Evolutionary conservation across 1,140 invertebrate species (phyloP), one percentile per base, ranked within the genome.

Genomic region (Subanguina moxae): DNA sequence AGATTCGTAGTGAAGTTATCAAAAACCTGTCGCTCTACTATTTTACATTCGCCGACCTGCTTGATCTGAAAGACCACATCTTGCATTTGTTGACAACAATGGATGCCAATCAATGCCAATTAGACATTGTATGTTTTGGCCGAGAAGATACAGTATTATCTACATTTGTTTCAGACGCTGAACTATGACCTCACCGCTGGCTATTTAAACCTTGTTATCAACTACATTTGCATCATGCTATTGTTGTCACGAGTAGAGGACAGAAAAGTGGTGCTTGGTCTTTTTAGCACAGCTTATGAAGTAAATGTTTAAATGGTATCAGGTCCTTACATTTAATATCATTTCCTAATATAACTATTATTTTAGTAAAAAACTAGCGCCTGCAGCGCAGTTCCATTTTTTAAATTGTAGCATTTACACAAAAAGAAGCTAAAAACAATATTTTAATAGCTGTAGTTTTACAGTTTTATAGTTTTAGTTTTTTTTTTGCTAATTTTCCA

Each of bases 41-140:
- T 82, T 95, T 96, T 79, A 98, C 96, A 0, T 98, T 99, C 87
- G 95, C 97, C n/a, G 95, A 99, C 86, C 86, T 99, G 45, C 84
- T 99, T 15, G 94, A 97, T 83, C 94, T 97, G 76, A 97, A 97
- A 83, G 95, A 98, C 82, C 93, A 97, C 87, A 92, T 98, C 1
- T 92, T 90, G 77, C 93, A 97, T 83, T 84, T 98, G 46, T 84
- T 99, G 1, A 97, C 94, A 9, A 92, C 90, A n/a, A 95, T 98
- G 88, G 93, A 97, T 87, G 91, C 93, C 13, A 94, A 91, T 82
- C 92, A 94, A 80, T 88, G 97, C 42, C 88, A 91, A 76, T 84
- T 98, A 74, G 94, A 98, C 84, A 93, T 98, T 76, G 88, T 89
- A 84, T 86, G 86, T 84, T 65, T 68, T 68, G 3, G 3, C 32